Evolutionary conservation across 2,888 invertebrate genomes (phyloP).

Genomic region (Oscheius sp.): DNA sequence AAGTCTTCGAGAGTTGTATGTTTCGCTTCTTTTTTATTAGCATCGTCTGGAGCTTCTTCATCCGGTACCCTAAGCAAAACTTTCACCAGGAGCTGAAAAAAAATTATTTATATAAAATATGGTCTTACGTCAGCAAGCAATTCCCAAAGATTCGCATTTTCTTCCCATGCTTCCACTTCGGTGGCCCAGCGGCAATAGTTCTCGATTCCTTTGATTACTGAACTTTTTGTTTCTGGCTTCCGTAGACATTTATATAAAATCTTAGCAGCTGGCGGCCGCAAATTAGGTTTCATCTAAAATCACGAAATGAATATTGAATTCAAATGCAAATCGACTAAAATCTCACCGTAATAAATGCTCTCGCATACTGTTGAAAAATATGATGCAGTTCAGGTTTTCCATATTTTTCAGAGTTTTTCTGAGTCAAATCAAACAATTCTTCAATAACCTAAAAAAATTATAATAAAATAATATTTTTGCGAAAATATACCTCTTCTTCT

Average conservation of each 20-base stretch:
- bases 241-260: slow-evolving; percentile 15
- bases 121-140: slow-evolving; percentile 16
- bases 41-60: background rate
- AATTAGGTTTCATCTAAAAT: no score
- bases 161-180: slow-evolving; percentile 37
- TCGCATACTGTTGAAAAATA: slow-evolving; percentile 39
- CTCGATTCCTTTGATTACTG: slow-evolving; percentile 34
- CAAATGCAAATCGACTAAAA: background rate
- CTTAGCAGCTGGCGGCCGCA: no score
- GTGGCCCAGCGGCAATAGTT: slow-evolving; percentile 39
- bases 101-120: background rate
- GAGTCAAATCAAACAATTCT: background rate
- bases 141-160: slow-evolving; percentile 42
- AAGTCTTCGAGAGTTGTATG: background rate
- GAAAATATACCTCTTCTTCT: slow-evolving; percentile 35
- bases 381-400: slow-evolving; percentile 38
- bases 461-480: no score
- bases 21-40: background rate
- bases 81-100: slow-evolving; percentile 17
- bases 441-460: slow-evolving; percentile 26
- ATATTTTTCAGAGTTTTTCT: slow-evolving; percentile 32
- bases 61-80: slow-evolving; percentile 7
- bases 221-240: slow-evolving; percentile 33
- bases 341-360: slow-evolving; percentile 26
- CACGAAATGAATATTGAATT: background rate